These are phyloP conservation scores for Papilio dardanus DNA, from an alignment of 1,140 invertebrate species.

Conservation along the genomic window DNA sequence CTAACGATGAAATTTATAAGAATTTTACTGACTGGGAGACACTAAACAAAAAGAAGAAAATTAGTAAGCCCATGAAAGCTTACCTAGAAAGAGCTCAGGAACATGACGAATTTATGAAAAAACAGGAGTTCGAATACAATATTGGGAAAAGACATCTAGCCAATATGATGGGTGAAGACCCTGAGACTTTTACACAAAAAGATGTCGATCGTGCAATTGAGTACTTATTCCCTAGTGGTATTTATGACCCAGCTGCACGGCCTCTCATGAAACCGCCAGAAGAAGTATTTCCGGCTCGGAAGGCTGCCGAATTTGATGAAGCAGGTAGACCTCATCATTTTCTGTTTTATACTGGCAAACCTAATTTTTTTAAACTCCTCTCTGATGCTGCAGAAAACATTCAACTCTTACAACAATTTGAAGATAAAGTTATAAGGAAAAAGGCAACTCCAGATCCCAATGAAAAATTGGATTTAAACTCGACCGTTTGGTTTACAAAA, in stretches of 20 bases:
- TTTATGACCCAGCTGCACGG: conserved; percentile 91
- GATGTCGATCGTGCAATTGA: conserved; percentile 94
- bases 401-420: conserved; percentile 85
- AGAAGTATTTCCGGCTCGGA: conserved; percentile 91
- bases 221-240: conserved; percentile 96
- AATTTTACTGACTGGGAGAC: conserved; percentile 74
- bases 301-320: conserved; percentile 95
- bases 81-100: conserved; percentile 92
- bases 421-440: conserved; percentile 86
- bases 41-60: conserved; percentile 83
- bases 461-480: conserved; percentile 83
- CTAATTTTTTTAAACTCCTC: conserved; percentile 92
- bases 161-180: conserved; percentile 98
- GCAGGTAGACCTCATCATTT: conserved; percentile 93
- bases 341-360: conserved; percentile 94
- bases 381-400: conserved; percentile 88
- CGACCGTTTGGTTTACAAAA: conserved; percentile 86
- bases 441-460: conserved; percentile 84
- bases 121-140: conserved; percentile 91
- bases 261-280: conserved; percentile 94
- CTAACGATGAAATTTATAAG: conserved; percentile 51
- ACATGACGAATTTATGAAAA: conserved; percentile 93
- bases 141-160: conserved; percentile 97
- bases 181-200: conserved; percentile 92
- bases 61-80: conserved; percentile 93